Base-by-base conservation (phyloP, 2,113 vertebrate genomes). In the Perca flavescens region DNA sequence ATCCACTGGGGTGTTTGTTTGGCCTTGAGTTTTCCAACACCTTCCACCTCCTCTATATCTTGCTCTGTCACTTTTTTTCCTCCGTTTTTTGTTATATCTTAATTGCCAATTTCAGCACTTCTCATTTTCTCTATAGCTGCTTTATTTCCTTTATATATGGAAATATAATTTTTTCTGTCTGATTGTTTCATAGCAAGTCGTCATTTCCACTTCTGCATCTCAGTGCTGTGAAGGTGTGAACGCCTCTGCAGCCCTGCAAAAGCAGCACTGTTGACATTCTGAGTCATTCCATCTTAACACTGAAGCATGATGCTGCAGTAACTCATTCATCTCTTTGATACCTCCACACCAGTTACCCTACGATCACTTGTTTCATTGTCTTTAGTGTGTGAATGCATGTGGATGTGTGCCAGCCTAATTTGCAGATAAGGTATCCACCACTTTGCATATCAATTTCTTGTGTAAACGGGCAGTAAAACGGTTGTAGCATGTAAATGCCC, bases 21-120 rank as follows among this genome's bases (percentile, higher is more conserved):
- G 79, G 77, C 84, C 89, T 93, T 86, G 53, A 66, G 56, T 62
- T 52, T 92, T 92, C 92, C 78, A 89, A 91, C 36, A 76, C 76
- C 68, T n/a, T 53, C 28, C 73, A 61, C 31, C 36, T 81, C 28
- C 5, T 11, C 47, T 28, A 49, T 64, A 49, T 62, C 57, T 46
- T 73, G 0, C 21, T 31, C 63, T 66, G 11, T 67, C 76, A 50
- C 28, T 67, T 46, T 63, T 57, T 52, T 61, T 1, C 63, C 34
- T 36, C 25, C n/a, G 1, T 15, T 11, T 36, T 34, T 34, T 58
- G 22, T 14, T 2, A 22, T 46, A 70, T 64, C 34, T 69, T 2
- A 13, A 10, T 21, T 28, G 15, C 31, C 3, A 15, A 9, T 67
- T 10, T 56, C 13, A n/a, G 11, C 17, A 49, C 3, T 7, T 47